A percentile compares a stretch with the other conserved stretches of the same genome.
Evolutionary conservation across 1,140 invertebrate species (phyloP).

Genomic region (Acyrthosiphon pisum): DNA sequence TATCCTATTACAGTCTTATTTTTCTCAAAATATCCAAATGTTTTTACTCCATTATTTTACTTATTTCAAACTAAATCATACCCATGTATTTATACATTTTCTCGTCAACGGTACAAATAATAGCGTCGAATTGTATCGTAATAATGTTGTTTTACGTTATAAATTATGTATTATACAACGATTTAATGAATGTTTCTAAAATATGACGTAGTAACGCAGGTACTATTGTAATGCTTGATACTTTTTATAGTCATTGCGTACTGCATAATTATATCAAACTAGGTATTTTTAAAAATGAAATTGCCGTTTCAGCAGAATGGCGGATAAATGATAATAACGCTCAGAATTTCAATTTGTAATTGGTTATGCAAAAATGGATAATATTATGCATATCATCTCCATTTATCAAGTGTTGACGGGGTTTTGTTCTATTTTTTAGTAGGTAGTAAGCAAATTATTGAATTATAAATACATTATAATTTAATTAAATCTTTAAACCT

Average conservation of each 20-base stretch:
- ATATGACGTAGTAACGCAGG: neutral
- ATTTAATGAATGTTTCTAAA: neutral
- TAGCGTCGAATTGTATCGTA: neutral
- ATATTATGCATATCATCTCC: neutral
- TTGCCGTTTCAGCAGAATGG: neutral
- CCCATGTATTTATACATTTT: neutral
- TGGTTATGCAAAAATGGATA: neutral
- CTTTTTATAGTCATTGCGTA: neutral
- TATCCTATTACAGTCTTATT: neutral
- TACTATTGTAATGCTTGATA: neutral
- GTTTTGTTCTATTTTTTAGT: neutral
- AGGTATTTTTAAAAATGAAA: neutral
- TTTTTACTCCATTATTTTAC: neutral
- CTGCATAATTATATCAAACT: neutral
- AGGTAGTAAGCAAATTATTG: neutral
- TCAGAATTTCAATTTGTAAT: neutral
- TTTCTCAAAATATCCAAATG: neutral
- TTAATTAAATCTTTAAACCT: neutral
- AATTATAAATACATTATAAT: neutral
- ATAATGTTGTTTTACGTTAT: neutral
- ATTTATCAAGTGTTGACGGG: neutral
- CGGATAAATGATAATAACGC: neutral
- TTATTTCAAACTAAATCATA: neutral
- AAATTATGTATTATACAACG: neutral
- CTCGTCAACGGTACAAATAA: neutral